These are phyloP conservation scores for Saccostrea cuccullata DNA, from an alignment of 1,140 invertebrate genomes.

Conservation along the genomic window DNA sequence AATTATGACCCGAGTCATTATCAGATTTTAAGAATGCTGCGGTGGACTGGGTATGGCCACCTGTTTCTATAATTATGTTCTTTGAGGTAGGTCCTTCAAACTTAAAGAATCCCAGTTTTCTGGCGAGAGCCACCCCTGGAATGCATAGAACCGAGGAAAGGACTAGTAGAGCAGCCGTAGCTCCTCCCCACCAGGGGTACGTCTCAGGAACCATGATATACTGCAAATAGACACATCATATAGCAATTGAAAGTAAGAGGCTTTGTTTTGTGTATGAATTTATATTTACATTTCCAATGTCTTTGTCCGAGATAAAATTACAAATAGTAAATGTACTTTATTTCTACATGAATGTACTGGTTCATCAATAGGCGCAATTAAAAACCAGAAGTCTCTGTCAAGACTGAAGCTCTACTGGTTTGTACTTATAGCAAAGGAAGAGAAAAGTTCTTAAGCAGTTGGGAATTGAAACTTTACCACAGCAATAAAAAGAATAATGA, in stretches of 20 bases:
- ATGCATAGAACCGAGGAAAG: conserved; percentile 69
- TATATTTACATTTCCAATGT: too few relatives aligned
- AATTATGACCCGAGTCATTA: conserved; percentile 64
- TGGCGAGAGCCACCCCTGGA: conserved; percentile 66
- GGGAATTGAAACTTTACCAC: too few relatives aligned
- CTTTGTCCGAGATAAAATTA: too few relatives aligned
- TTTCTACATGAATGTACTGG: too few relatives aligned
- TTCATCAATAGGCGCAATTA: too few relatives aligned
- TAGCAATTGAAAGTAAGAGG: neutral
- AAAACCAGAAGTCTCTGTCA: too few relatives aligned
- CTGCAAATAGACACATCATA: conserved; percentile 53
- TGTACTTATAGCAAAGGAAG: too few relatives aligned
- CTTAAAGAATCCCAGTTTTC: conserved; percentile 64
- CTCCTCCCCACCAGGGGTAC: conserved; percentile 71
- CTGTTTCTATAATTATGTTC: conserved; percentile 59
- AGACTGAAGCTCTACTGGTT: too few relatives aligned
- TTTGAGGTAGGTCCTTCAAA: conserved; percentile 61
- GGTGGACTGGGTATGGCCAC: conserved; percentile 65
- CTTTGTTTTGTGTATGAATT: too few relatives aligned
- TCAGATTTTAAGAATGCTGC: conserved; percentile 63
- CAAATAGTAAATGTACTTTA: too few relatives aligned
- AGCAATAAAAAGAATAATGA: too few relatives aligned
- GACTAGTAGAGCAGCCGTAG: conserved; percentile 63
- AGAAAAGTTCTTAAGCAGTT: too few relatives aligned
- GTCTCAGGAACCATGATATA: conserved; percentile 54